A percentile compares a stretch with the other conserved stretches of the same genome.
phyloP scores from a whole-genome alignment of 2,797 vertebrate genomes.

The Percopsis omiscomaycus region DNA sequence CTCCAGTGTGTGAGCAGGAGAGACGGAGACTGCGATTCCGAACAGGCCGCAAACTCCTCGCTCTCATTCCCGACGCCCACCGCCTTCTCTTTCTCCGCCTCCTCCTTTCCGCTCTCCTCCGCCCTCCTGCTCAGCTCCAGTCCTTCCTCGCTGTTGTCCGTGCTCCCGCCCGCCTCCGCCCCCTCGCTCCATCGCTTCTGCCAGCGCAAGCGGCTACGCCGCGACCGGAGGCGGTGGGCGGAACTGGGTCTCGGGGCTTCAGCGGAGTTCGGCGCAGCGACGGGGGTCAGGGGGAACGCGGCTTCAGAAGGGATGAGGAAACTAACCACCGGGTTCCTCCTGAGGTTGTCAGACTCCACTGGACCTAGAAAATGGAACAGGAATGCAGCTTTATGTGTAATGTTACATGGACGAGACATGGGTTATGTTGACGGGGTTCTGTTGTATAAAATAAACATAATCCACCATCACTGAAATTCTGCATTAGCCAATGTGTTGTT shows the following conservation, averaged over 20 bases:
- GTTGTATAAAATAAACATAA: background rate
- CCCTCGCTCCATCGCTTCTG: constrained; percentile 36
- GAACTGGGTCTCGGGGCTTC: constrained; percentile 43
- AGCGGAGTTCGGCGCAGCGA: constrained; percentile 4
- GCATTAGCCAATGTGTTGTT: background rate
- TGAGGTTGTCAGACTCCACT: constrained; percentile 17
- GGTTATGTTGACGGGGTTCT: no score
- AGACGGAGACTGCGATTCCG: constrained; percentile 56
- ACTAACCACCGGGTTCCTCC: constrained; percentile 25
- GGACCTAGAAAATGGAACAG: constrained; percentile 26
- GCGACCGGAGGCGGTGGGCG: constrained; percentile 69
- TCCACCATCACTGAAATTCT: background rate
- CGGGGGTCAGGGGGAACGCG: constrained; percentile 29
- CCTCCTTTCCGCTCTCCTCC: constrained; percentile 1
- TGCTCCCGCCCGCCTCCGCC: constrained; percentile 1
- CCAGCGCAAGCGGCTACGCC: constrained; percentile 71
- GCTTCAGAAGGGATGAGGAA: constrained; percentile 44
- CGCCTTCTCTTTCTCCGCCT: constrained; percentile 2
- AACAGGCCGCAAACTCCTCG: constrained; percentile 43
- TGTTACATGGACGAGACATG: background rate
- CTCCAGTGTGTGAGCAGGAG: constrained; percentile 67
- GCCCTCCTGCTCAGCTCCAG: constrained; percentile 3
- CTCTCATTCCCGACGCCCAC: constrained; percentile 28
- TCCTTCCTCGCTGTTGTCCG: constrained; percentile 27
- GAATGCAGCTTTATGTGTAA: background rate